phyloP scores from a whole-genome alignment of 2,888 invertebrate genomes.

The Tachina fera region DNA sequence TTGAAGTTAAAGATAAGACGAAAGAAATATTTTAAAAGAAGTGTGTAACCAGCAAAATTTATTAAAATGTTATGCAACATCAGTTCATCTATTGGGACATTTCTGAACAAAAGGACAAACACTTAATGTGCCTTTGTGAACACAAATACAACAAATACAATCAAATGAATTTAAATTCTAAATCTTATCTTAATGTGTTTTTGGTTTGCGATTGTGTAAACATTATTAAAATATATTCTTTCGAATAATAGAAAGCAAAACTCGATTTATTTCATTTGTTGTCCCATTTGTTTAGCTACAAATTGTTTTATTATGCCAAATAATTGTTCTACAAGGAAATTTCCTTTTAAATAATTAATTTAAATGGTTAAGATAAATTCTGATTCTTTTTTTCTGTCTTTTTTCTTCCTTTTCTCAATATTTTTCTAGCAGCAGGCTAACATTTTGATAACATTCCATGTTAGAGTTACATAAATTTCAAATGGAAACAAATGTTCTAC shows the following conservation, averaged over 20 bases:
- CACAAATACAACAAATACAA: constrained; percentile 22
- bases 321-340: constrained; percentile 73
- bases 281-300: constrained; percentile 63
- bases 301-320: constrained; percentile 75
- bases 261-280: constrained; percentile 42
- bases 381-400: not conserved
- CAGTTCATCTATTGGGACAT: constrained; percentile 38
- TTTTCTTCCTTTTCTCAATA: not conserved
- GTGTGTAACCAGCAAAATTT: constrained; percentile 53
- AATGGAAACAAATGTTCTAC: constrained; percentile 60
- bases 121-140: not conserved
- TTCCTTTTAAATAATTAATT: constrained; percentile 75
- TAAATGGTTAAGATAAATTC: constrained; percentile 68
- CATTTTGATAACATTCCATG: constrained; percentile 30
- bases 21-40: constrained; percentile 35
- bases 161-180: constrained; percentile 53
- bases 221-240: constrained; percentile 14
- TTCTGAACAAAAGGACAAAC: not conserved
- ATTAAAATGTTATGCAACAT: constrained; percentile 56
- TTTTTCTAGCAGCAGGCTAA: not conserved
- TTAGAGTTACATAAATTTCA: constrained; percentile 44
- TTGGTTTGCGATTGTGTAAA: constrained; percentile 55
- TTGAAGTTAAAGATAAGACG: constrained; percentile 54
- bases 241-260: constrained; percentile 7
- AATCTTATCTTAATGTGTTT: constrained; percentile 69